These are phyloP conservation scores for Meloidogyne floridensis DNA, from an alignment of 1,140 invertebrate species.

Conservation along the genomic window DNA sequence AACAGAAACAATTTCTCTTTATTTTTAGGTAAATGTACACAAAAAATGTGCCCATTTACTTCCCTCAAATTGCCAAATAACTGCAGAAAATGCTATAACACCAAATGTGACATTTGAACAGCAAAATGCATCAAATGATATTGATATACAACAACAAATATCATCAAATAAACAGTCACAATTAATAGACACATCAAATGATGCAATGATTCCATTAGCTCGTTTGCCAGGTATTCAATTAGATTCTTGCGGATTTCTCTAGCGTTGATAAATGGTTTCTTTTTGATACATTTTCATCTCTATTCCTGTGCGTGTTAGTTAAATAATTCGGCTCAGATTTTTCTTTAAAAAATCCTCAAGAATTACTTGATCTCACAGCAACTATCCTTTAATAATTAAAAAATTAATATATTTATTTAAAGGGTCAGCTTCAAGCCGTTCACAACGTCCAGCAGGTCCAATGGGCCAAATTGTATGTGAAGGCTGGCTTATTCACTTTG, in stretches of 20 bases:
- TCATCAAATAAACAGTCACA: conserved; percentile 10
- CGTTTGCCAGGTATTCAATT: conserved; percentile 40
- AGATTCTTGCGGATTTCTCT: background rate
- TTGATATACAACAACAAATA: conserved; percentile 37
- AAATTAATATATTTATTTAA: background rate
- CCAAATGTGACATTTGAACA: conserved; percentile 43
- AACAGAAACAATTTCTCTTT: background rate
- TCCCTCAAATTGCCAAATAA: conserved; percentile 55
- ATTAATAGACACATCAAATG: conserved; percentile 18
- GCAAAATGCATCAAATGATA: conserved; percentile 37
- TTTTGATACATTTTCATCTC: too few species aligned
- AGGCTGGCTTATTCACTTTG: conserved; percentile 65
- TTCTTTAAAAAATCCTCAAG: too few species aligned
- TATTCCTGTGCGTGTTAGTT: too few species aligned
- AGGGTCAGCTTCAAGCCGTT: conserved; percentile 57
- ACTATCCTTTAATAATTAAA: background rate
- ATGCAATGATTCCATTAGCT: conserved; percentile 55
- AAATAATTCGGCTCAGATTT: too few species aligned
- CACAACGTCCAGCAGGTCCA: conserved; percentile 33
- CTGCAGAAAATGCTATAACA: conserved; percentile 57
- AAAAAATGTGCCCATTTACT: conserved; percentile 61
- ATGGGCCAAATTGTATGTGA: conserved; percentile 51
- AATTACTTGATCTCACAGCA: background rate
- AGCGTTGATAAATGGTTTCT: background rate
- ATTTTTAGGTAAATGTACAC: conserved; percentile 64